phyloP scores from a whole-genome alignment of 1,140 invertebrate genomes.

The Drosophila santomea region DNA sequence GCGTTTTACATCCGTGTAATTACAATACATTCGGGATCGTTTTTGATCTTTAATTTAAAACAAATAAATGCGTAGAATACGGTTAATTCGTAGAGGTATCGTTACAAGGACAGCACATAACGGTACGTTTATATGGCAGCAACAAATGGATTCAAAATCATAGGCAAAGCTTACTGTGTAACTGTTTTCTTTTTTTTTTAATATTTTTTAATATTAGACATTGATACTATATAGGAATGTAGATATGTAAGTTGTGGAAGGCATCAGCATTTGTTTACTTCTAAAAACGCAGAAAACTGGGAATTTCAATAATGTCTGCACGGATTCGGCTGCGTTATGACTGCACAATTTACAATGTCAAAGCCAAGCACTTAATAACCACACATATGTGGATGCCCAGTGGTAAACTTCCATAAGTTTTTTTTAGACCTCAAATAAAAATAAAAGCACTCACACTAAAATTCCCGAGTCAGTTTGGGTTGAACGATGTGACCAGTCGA shows the following conservation, averaged over 20 bases:
- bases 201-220: slow-evolving; percentile 13
- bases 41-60: slow-evolving; percentile 3
- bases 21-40: not conserved
- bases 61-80: not conserved
- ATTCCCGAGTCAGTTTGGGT: slow-evolving; percentile 11
- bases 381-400: slow-evolving; percentile 12
- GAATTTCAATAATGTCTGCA: not conserved
- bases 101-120: not conserved
- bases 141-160: not conserved
- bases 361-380: slow-evolving; percentile 2
- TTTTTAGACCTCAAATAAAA: slow-evolving; percentile 16
- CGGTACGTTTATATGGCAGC: not conserved
- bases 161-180: slow-evolving; percentile 1
- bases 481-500: slow-evolving; percentile 11
- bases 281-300: slow-evolving; percentile 1
- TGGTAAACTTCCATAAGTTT: slow-evolving; percentile 12
- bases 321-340: not conserved
- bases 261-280: slow-evolving; percentile 13
- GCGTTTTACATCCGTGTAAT: not conserved
- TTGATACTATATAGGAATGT: slow-evolving; percentile 8
- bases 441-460: slow-evolving; percentile 18
- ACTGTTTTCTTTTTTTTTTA: slow-evolving; percentile 2
- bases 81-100: not conserved
- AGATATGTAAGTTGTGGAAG: slow-evolving; percentile 11
- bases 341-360: slow-evolving; percentile 6